A percentile compares a stretch with the other conserved stretches of the same genome.
These are phyloP conservation scores for Drosophila ironensis DNA, from an alignment of 1,140 invertebrate species.

Conservation along the genomic window DNA sequence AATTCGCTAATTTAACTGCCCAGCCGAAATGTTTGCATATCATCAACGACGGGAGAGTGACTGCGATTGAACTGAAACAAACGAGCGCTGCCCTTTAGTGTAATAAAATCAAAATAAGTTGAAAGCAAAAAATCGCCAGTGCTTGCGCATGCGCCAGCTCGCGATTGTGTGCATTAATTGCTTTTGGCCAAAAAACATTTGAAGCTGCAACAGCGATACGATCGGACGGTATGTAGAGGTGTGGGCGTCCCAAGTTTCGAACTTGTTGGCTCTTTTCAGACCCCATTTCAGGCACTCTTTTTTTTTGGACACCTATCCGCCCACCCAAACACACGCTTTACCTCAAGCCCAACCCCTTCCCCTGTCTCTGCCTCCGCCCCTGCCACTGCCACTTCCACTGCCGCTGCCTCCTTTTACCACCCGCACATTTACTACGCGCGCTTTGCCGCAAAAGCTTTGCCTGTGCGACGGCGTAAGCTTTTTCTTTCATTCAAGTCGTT, in stretches of 20 bases:
- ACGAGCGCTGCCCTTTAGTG: constrained; percentile 28
- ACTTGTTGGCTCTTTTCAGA: neutral
- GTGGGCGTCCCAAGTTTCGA: constrained; percentile 11
- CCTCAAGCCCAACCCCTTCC: neutral
- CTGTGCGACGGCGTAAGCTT: constrained; percentile 68
- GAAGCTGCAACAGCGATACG: constrained; percentile 9
- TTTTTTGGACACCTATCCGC: neutral
- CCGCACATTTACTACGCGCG: constrained; percentile 77
- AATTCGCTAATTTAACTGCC: neutral
- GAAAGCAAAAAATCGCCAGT: constrained; percentile 68
- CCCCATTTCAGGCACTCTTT: neutral
- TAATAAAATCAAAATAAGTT: constrained; percentile 72
- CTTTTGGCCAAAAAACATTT: constrained; percentile 18
- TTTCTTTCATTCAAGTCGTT: constrained; percentile 77
- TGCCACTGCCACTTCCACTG: neutral
- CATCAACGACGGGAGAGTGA: constrained; percentile 3
- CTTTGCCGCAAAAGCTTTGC: constrained; percentile 65
- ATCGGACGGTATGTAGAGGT: constrained; percentile 40
- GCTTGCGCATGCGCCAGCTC: constrained; percentile 64
- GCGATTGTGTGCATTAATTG: constrained; percentile 61
- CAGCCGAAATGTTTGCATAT: constrained; percentile 12
- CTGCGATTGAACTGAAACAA: constrained; percentile 12
- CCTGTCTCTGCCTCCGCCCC: no score
- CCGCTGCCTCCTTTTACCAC: constrained; percentile 27
- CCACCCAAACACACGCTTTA: neutral